These are phyloP conservation scores for Conistra vaccinii DNA, from an alignment of 2,888 invertebrate genomes.

Conservation along the genomic window DNA sequence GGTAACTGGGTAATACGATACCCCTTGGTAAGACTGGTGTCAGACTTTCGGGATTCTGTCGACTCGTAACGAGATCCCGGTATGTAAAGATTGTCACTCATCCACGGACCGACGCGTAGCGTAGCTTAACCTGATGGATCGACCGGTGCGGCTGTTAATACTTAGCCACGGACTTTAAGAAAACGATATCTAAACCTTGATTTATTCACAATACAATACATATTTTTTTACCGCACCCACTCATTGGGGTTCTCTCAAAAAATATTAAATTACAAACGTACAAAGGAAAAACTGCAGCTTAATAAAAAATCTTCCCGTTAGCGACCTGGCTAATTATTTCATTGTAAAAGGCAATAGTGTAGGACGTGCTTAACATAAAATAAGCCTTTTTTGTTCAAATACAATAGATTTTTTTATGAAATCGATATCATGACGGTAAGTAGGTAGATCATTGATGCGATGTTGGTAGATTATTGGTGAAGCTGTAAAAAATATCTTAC, in stretches of 20 bases:
- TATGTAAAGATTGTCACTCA: too few species aligned
- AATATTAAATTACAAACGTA: constrained; percentile 88
- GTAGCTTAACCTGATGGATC: too few species aligned
- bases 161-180: too few species aligned
- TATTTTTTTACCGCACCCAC: constrained; percentile 79
- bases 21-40: too few species aligned
- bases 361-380: constrained; percentile 87
- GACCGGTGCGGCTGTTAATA: too few species aligned
- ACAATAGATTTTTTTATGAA: constrained; percentile 84
- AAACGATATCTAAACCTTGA: constrained; percentile 71
- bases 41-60: too few species aligned
- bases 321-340: constrained; percentile 87
- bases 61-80: too few species aligned
- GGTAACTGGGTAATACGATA: too few species aligned
- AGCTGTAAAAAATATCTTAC: neutral
- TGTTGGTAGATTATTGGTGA: constrained; percentile 51
- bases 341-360: constrained; percentile 85
- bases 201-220: constrained; percentile 77
- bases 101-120: too few species aligned
- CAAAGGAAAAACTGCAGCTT: constrained; percentile 82
- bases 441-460: constrained; percentile 79
- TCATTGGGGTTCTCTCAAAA: constrained; percentile 79
- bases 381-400: constrained; percentile 84
- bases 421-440: constrained; percentile 84
- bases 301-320: constrained; percentile 86